phyloP scores from a whole-genome alignment of 2,888 invertebrate species.

The Meghimatium bilineatum region DNA sequence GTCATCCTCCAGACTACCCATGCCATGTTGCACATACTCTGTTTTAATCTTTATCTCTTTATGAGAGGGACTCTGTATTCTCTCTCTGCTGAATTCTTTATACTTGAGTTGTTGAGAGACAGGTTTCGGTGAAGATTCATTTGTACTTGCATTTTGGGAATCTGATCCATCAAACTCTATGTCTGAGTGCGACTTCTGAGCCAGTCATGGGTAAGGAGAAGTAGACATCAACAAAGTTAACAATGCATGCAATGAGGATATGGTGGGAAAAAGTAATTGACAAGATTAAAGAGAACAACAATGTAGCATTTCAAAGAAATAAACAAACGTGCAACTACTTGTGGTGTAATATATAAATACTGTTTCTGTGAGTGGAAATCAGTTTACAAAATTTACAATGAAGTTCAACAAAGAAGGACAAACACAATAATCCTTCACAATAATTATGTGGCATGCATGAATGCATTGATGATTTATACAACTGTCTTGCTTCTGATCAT shows the following conservation, averaged over 20 bases:
- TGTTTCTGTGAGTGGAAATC: background rate
- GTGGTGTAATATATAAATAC: background rate
- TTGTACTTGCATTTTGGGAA: slow-evolving; percentile 43
- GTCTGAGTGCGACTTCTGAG: slow-evolving; percentile 34
- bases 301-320: background rate
- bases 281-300: background rate
- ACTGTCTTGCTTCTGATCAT: no score
- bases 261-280: background rate
- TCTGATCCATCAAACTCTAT: slow-evolving; percentile 41
- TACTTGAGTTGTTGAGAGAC: slow-evolving; percentile 38
- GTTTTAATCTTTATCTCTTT: slow-evolving; percentile 75
- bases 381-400: background rate
- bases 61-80: slow-evolving; percentile 68
- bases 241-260: slow-evolving; percentile 15
- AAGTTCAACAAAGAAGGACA: background rate
- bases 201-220: slow-evolving; percentile 34
- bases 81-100: slow-evolving; percentile 53
- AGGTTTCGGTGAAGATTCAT: slow-evolving; percentile 50
- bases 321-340: background rate
- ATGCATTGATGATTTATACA: no score
- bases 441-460: no score
- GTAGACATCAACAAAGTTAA: slow-evolving; percentile 5
- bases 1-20: slow-evolving; percentile 71
- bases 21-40: slow-evolving; percentile 78
- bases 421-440: no score